Conservation (phyloP, 1,140 invertebrate genomes). For the Holotrichia oblita region DNA sequence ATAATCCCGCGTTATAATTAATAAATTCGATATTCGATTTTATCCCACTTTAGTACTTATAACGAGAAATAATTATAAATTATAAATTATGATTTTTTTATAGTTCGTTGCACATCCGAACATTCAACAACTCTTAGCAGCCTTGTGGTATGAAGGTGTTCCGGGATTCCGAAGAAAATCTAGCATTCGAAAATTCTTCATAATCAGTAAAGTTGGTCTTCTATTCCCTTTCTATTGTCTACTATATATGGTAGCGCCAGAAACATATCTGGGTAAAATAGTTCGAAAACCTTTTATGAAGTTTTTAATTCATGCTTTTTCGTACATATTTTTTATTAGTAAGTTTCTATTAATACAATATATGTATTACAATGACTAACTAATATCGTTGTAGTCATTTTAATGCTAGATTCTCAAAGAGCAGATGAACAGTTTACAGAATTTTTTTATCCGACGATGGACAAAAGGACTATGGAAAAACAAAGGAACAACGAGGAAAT, state of each 20-base stretch:
- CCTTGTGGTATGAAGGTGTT: constrained; percentile 92
- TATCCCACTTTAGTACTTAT: too few relatives aligned
- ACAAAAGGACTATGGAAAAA: constrained; percentile 67
- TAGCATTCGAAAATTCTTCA: constrained; percentile 72
- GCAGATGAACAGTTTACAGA: constrained; percentile 80
- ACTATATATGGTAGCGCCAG: constrained; percentile 83
- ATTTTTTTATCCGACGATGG: constrained; percentile 74
- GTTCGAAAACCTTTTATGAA: too few relatives aligned
- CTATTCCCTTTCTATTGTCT: constrained; percentile 88
- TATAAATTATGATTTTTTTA: too few relatives aligned
- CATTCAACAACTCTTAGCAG: constrained; percentile 89
- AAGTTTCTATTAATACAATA: constrained; percentile 60
- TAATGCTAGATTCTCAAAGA: constrained; percentile 88
- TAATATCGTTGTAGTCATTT: constrained; percentile 75
- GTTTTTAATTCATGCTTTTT: constrained; percentile 90
- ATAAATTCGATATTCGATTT: background rate
- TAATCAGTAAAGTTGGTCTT: constrained; percentile 78
- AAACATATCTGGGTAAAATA: constrained; percentile 77
- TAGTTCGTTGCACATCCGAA: constrained; percentile 94
- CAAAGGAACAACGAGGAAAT: constrained; percentile 78
- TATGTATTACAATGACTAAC: too few relatives aligned
- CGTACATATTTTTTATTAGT: constrained; percentile 92
- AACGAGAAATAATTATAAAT: too few relatives aligned
- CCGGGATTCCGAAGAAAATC: constrained; percentile 87
- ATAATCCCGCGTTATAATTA: constrained; percentile 62